These are phyloP conservation scores for Aphelocoma californica DNA, from an alignment of 2,797 vertebrate genomes.

Conservation along the genomic window DNA sequence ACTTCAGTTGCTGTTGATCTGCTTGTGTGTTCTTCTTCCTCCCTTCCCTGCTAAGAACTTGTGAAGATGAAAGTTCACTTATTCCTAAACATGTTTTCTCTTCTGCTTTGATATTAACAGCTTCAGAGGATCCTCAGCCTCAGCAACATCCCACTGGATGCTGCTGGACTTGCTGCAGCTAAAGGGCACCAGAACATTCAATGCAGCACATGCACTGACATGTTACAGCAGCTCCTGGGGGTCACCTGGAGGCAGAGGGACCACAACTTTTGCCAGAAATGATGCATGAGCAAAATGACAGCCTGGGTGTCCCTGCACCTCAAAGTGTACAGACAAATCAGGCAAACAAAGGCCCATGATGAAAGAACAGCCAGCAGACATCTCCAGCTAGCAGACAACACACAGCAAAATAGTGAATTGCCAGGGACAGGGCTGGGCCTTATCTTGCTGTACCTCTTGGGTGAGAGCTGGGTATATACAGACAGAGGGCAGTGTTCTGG, in stretches of 20 bases:
- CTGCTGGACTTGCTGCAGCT: background rate
- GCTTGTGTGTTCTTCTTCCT: background rate
- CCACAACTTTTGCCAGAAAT: rapidly evolving
- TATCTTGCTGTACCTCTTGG: background rate
- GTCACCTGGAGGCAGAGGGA: rapidly evolving
- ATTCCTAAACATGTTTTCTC: background rate
- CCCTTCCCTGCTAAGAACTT: background rate
- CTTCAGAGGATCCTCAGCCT: background rate
- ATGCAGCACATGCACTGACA: rapidly evolving
- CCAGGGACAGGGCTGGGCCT: background rate
- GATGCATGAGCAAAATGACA: background rate
- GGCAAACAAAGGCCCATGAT: background rate
- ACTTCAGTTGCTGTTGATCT: background rate
- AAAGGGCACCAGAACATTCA: background rate
- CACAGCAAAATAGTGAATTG: background rate
- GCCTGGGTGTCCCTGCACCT: rapidly evolving
- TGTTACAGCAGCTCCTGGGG: background rate
- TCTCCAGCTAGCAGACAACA: background rate
- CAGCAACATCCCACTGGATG: background rate
- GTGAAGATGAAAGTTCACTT: background rate
- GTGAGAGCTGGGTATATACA: background rate
- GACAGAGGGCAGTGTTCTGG: background rate
- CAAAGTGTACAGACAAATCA: background rate
- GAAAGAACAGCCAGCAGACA: background rate
- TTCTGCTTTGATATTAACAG: background rate